Evolutionary conservation across 2,113 vertebrate species (phyloP), one percentile per base, ranked within the genome.

Genomic region (Limnothrissa miodon): DNA sequence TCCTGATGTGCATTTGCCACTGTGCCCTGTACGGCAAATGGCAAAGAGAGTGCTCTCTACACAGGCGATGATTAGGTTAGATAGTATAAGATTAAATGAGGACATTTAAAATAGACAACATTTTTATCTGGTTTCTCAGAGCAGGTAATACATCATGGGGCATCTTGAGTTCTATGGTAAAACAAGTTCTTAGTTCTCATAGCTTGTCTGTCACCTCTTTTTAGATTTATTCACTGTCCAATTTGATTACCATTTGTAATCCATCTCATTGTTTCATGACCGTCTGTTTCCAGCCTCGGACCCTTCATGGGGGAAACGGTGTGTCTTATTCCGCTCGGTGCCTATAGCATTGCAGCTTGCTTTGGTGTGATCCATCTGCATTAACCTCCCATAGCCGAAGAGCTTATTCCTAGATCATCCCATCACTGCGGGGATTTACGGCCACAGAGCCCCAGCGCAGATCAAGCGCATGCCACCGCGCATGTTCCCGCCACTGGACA

Each of bases 391-490:
- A 53, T 33, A 80, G 82, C 42, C 56, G 29, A 78, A 84, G 39
- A 17, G 44, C 33, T 66, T 86, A 78, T 19, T 33, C 66, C 23
- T 78, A 66, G 78, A 86, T 85, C 84, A 82, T 85, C 82, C 82
- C 62, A 82, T 86, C 51, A 66, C 85, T 46, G 79, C 81, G 23
- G 25, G 70, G n/a, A 84, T 83, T 83, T 81, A 82, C 83, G 56
- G 74, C 83, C 78, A 56, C 83, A 78, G 82, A 83, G 79, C 78
- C 87, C 83, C 66, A 33, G 66, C 74, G 70, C 62, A 83, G 78
- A 86, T 39, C 66, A 81, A 85, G 78, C 79, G 78, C 81, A 79
- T 44, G 79, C 82, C 82, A 48, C 66, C 19, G 82, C 51, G 66
- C 78, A 74, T 80, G 78, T 59, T 39, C 6, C 78, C 80, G 25